Evolutionary conservation across 92 coral and sea anemone species (phyloP).

Genomic region (Zoanthus sociatus): DNA sequence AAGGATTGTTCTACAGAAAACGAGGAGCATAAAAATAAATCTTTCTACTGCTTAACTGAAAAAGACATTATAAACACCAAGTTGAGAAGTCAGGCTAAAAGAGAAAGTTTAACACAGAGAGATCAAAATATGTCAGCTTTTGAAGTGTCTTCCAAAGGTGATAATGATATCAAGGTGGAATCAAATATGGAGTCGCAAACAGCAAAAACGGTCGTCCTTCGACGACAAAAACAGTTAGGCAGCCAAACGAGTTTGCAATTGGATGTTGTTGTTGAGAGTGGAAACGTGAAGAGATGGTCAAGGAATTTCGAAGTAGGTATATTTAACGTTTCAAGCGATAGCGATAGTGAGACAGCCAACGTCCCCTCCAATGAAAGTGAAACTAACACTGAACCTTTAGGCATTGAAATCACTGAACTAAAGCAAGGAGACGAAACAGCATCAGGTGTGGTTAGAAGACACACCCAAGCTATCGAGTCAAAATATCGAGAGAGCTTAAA

Average conservation of each 20-base stretch:
- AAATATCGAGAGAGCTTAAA: slow-evolving; percentile 31
- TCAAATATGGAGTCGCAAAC: background rate
- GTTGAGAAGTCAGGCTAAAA: background rate
- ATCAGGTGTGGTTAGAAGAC: slow-evolving; percentile 77
- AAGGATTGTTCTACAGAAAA: slow-evolving; percentile 1
- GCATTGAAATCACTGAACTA: slow-evolving; percentile 32
- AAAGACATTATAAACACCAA: background rate
- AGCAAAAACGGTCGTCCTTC: slow-evolving; percentile 7
- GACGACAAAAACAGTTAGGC: slow-evolving; percentile 3
- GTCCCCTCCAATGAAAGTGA: slow-evolving; percentile 33
- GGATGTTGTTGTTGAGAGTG: slow-evolving; percentile 72
- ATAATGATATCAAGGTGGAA: slow-evolving; percentile 45
- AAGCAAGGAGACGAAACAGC: slow-evolving; percentile 11
- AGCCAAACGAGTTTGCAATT: slow-evolving; percentile 17
- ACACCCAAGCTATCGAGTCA: slow-evolving; percentile 65
- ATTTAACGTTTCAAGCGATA: slow-evolving; percentile 59
- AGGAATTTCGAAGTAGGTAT: slow-evolving; percentile 85
- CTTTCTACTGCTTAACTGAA: background rate
- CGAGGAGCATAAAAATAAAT: background rate
- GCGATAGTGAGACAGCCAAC: slow-evolving; percentile 56
- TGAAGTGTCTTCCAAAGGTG: slow-evolving; percentile 8
- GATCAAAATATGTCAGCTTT: slow-evolving; percentile 16
- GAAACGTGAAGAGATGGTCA: slow-evolving; percentile 83
- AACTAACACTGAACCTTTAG: background rate
- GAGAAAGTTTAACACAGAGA: background rate